Evolutionary conservation across 2,113 vertebrate species (phyloP).

Genomic region (Salvelinus namaycush): DNA sequence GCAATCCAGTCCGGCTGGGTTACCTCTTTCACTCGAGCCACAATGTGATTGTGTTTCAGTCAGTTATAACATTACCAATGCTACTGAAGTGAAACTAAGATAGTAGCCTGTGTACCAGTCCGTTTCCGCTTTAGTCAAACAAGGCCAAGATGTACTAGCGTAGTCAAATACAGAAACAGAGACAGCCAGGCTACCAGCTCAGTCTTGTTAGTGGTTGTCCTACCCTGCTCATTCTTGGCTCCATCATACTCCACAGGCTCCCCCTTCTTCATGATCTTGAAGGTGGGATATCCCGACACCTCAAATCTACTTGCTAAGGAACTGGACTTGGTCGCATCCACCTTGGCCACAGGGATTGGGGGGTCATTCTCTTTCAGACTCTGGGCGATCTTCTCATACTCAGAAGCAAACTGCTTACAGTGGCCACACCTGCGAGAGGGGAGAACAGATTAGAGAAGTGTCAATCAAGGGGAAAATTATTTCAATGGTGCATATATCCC

Average conservation of each 20-base stretch:
- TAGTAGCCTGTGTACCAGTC: too few relatives aligned
- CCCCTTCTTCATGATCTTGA: constrained; percentile 95
- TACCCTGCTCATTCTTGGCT: constrained; percentile 84
- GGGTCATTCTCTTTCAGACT: constrained; percentile 87
- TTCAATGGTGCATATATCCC: too few relatives aligned
- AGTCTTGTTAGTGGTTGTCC: neutral
- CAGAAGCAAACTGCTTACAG: constrained; percentile 93
- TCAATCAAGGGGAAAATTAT: neutral
- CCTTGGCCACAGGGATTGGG: constrained; percentile 90
- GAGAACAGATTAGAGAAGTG: constrained; percentile 1
- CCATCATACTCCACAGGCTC: constrained; percentile 91
- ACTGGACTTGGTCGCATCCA: constrained; percentile 85
- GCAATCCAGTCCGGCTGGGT: constrained; percentile 83
- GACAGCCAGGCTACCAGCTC: too few relatives aligned
- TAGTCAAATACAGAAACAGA: too few relatives aligned
- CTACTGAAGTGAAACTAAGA: neutral
- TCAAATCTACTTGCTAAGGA: constrained; percentile 83
- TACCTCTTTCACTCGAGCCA: constrained; percentile 87
- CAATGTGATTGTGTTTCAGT: constrained; percentile 64
- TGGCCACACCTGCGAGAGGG: constrained; percentile 88
- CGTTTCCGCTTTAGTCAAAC: too few relatives aligned
- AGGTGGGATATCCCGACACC: constrained; percentile 92
- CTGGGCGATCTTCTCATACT: constrained; percentile 93
- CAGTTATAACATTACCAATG: neutral
- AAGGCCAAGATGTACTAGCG: too few relatives aligned